Conservation (phyloP, 1,140 invertebrate species). For the Psilanteris sp. region DNA sequence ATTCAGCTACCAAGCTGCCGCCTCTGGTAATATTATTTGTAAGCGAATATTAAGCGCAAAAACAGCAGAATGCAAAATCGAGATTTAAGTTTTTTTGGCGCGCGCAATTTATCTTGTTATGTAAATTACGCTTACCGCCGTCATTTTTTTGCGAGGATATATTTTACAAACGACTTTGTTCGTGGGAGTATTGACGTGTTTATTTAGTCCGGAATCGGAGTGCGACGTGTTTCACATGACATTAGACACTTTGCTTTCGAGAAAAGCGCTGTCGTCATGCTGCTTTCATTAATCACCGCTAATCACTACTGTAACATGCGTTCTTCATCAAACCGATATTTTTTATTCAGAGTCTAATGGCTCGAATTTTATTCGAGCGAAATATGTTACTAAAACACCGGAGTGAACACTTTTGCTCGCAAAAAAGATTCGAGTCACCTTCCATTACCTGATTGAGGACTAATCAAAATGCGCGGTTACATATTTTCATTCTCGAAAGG, state of each 20-base stretch:
- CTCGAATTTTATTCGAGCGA: slow-evolving; percentile 51
- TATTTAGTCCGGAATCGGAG: slow-evolving; percentile 55
- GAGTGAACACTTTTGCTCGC: slow-evolving; percentile 11
- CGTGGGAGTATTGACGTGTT: slow-evolving; percentile 46
- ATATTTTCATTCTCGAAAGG: too few species aligned
- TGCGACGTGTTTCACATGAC: slow-evolving; percentile 52
- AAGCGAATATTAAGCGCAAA: too few species aligned
- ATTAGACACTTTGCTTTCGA: slow-evolving; percentile 36
- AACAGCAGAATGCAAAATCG: too few species aligned
- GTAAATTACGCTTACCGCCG: slow-evolving; percentile 3
- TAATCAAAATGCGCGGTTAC: too few species aligned
- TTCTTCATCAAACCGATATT: slow-evolving; percentile 33
- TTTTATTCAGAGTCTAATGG: slow-evolving; percentile 37
- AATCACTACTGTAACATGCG: slow-evolving; percentile 44
- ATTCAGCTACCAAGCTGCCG: too few species aligned
- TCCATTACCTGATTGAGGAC: too few species aligned
- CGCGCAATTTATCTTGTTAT: slow-evolving; percentile 20
- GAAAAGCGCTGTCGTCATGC: slow-evolving; percentile 48
- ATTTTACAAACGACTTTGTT: slow-evolving; percentile 33
- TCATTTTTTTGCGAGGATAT: slow-evolving; percentile 25
- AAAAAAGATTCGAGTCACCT: slow-evolving; percentile 39
- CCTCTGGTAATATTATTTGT: too few species aligned
- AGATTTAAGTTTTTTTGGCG: too few species aligned
- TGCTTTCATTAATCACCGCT: slow-evolving; percentile 52
- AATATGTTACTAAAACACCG: too few species aligned